A percentile compares a stretch with the other conserved stretches of the same genome.
Evolutionary conservation across 2,113 vertebrate genomes (phyloP).

Genomic region (Triplophysa rosa): DNA sequence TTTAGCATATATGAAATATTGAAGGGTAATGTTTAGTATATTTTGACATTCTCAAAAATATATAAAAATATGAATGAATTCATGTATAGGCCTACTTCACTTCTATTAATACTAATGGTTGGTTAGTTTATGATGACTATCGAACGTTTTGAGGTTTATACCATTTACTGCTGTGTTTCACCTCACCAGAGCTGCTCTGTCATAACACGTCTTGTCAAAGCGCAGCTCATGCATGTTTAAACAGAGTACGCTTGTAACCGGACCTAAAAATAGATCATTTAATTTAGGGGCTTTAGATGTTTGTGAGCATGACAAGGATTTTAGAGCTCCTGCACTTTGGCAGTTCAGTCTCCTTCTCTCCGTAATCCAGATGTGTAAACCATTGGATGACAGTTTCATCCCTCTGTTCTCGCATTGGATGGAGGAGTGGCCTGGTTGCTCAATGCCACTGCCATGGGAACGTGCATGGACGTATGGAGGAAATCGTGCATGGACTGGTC

Average conservation of each 20-base stretch:
- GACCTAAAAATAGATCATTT: conserved; percentile 57
- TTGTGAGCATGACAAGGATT: conserved; percentile 56
- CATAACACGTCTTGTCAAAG: neutral
- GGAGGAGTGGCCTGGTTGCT: conserved; percentile 50
- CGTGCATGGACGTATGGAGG: conserved; percentile 46
- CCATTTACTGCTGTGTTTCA: too few relatives aligned
- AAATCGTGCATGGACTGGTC: conserved; percentile 45
- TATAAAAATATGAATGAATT: too few relatives aligned
- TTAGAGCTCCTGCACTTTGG: conserved; percentile 49
- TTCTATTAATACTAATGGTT: too few relatives aligned
- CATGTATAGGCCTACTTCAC: too few relatives aligned
- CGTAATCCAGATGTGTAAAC: conserved; percentile 68
- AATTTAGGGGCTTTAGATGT: conserved; percentile 51
- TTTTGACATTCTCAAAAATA: too few relatives aligned
- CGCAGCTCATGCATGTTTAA: neutral
- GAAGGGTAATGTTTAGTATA: too few relatives aligned
- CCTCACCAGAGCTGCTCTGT: neutral
- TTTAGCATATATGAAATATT: too few relatives aligned
- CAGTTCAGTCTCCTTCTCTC: conserved; percentile 61
- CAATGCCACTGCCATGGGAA: conserved; percentile 56
- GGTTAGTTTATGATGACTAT: too few relatives aligned
- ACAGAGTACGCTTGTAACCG: conserved; percentile 34
- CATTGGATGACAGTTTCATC: conserved; percentile 60
- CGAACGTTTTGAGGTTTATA: too few relatives aligned
- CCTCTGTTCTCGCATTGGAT: conserved; percentile 51